Evolutionary conservation across 2,797 vertebrate species (phyloP).

Genomic region (Chaetodon trifasciatus): DNA sequence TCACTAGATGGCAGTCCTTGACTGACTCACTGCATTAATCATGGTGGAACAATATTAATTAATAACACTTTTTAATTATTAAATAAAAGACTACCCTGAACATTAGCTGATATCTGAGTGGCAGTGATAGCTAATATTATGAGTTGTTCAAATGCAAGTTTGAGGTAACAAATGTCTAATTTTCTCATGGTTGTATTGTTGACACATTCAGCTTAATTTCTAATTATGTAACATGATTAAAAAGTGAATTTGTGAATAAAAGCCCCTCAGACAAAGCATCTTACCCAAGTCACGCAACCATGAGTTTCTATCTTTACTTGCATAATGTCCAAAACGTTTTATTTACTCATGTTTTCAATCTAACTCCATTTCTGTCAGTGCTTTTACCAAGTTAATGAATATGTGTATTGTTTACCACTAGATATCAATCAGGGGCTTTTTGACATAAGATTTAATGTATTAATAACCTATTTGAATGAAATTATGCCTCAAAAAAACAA

Average conservation of each 20-base stretch:
- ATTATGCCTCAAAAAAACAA: neutral
- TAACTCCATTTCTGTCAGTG: neutral
- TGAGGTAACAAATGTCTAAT: neutral
- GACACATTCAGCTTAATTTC: neutral
- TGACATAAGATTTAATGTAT: neutral
- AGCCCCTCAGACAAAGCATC: neutral
- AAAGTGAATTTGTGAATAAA: slow-evolving; percentile 23
- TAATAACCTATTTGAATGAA: neutral
- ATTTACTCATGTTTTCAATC: neutral
- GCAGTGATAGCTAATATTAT: neutral
- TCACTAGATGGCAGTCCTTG: slow-evolving; percentile 71
- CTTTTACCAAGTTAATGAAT: neutral
- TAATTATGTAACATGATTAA: slow-evolving; percentile 3
- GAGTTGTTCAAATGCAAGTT: neutral
- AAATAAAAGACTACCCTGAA: neutral
- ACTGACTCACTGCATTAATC: slow-evolving; percentile 39
- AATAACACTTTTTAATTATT: neutral
- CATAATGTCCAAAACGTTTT: neutral
- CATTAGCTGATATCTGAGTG: neutral
- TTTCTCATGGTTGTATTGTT: neutral
- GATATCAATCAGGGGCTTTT: neutral
- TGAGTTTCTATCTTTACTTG: neutral
- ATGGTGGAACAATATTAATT: slow-evolving; percentile 31
- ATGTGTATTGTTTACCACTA: neutral
- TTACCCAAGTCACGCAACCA: neutral